Evolutionary conservation across 2,113 vertebrate genomes (phyloP), one percentile per base, ranked within the genome.

Genomic region (Solea senegalensis): DNA sequence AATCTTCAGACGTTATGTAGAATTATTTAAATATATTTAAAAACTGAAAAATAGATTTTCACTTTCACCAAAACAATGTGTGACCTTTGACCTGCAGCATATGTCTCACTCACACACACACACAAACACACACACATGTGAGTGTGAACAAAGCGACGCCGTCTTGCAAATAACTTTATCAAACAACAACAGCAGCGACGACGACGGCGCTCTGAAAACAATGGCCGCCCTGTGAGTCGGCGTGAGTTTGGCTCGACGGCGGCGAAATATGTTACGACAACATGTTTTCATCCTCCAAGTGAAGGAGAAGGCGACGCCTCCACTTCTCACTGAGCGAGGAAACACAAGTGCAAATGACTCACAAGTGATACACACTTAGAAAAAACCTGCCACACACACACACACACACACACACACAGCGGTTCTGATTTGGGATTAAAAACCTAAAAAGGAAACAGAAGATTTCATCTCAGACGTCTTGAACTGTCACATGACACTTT

Each of bases 331-430:
- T 43, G 73, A 59, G 69, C 61, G 72, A 65, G 63, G n/a, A 65
- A 84, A 82, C 83, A 44, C 9, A 46, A 46, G 9, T 82, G 86
- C 77, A 88, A 85, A 88, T 83, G 74, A 86, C 76, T 89, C 79
- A 82, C 72, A 84, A 72, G 80, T 74, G 81, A 72, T 15, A 57
- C 58, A 72, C 72, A 64, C 11, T 53, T 1, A 21, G 1, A 15
- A 53, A 59, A 58, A 69, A 48, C 10, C 16, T 2, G 11, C 21
- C 28, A 8, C 10, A 16, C 65, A 40, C 43, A 68, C 56, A 69
- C 45, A 40, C 41, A 64, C 28, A 34, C 26, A 15, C n/a, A 41
- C 16, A 12, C 48, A 16, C 3, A 62, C 34, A 44, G 6, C 13
- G 44, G 3, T 3, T 46, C 3, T 46, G 3, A 21, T 21, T 21